Percentiles rank a stretch among this genome's conserved stretches.
Evolutionary conservation across 2,113 vertebrate species (phyloP).

Genomic region (Microcebus griseorufus): DNA sequence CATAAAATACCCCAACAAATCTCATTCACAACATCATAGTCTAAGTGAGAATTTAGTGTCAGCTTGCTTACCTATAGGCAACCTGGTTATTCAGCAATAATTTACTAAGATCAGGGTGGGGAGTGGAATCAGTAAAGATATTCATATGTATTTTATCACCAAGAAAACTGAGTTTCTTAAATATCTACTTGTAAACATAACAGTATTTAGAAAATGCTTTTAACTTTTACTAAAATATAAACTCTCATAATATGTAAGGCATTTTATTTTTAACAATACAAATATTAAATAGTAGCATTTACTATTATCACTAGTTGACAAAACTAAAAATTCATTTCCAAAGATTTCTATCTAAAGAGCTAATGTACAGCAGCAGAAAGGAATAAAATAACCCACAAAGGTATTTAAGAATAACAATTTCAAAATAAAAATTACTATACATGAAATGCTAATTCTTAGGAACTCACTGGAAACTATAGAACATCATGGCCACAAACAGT

Average conservation of each 20-base stretch:
- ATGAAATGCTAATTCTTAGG: slow-evolving; percentile 40
- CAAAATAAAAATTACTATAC: neutral
- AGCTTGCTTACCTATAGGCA: neutral
- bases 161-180: slow-evolving; percentile 27
- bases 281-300: neutral
- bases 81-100: neutral
- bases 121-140: neutral
- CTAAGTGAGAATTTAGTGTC: neutral
- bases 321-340: neutral
- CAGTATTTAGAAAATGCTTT: slow-evolving; percentile 32
- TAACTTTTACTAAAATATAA: slow-evolving; percentile 40
- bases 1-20: neutral
- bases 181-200: neutral
- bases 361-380: neutral
- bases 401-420: neutral
- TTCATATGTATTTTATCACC: neutral
- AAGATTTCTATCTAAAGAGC: slow-evolving; percentile 34
- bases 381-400: neutral
- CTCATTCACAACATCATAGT: neutral
- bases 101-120: neutral
- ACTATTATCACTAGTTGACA: neutral
- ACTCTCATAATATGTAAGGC: neutral
- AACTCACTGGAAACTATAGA: neutral
- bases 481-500: neutral
- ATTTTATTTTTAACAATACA: slow-evolving; percentile 36